Evolutionary conservation across 2,113 vertebrate genomes (phyloP).

Genomic region (Cygnus buccinator): DNA sequence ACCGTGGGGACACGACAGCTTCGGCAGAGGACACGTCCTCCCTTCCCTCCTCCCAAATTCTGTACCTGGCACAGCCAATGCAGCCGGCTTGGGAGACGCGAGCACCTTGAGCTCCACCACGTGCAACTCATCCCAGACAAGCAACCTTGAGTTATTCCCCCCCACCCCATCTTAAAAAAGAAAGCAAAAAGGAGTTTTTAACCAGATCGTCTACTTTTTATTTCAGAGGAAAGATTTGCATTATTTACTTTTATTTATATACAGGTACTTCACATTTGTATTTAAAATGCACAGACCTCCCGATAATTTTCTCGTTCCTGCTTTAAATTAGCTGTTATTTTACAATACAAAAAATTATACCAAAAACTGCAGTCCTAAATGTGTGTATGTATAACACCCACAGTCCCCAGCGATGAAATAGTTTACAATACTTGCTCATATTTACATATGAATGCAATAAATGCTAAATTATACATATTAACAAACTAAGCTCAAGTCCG

Average conservation of each 20-base stretch:
- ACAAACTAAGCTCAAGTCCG: slow-evolving; percentile 83
- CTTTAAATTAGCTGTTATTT: slow-evolving; percentile 87
- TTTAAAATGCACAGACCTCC: slow-evolving; percentile 85
- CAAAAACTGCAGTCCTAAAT: slow-evolving; percentile 83
- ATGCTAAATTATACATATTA: slow-evolving; percentile 96
- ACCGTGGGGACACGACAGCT: not conserved
- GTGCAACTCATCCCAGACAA: not conserved
- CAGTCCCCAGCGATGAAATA: slow-evolving; percentile 81
- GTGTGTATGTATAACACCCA: slow-evolving; percentile 81
- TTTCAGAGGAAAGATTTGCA: slow-evolving; percentile 82
- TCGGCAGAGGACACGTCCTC: fast-evolving
- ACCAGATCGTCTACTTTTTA: slow-evolving; percentile 89
- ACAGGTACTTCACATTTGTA: slow-evolving; percentile 90
- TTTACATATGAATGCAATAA: slow-evolving; percentile 90
- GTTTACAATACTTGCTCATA: slow-evolving; percentile 95
- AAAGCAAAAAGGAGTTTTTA: not conserved
- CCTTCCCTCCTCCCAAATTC: not conserved
- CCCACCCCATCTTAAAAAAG: not conserved
- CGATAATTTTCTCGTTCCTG: slow-evolving; percentile 72
- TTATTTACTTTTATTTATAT: slow-evolving; percentile 90
- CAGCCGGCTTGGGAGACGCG: not conserved
- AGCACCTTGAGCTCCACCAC: not conserved
- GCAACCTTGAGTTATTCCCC: fast-evolving
- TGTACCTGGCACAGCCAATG: not conserved
- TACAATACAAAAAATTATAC: slow-evolving; percentile 93